phyloP scores from a whole-genome alignment of 2,888 invertebrate genomes.

The Hirtodrosophila histrioides region DNA sequence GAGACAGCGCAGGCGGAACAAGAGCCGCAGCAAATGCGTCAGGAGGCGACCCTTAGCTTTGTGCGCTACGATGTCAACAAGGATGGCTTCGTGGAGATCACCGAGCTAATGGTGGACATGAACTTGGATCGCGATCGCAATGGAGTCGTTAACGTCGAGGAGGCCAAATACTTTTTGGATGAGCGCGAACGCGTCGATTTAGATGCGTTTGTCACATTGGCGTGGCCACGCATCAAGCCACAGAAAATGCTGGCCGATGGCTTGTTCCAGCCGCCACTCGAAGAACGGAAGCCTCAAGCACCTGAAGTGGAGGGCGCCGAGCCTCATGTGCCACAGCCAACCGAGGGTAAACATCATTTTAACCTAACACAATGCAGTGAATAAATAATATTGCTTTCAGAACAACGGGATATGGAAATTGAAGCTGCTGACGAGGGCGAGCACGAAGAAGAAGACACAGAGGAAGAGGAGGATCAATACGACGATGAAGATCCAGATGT shows the following conservation, averaged over 20 bases:
- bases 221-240: conserved; percentile 93
- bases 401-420: conserved; percentile 45
- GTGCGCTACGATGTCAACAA: conserved; percentile 91
- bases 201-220: conserved; percentile 88
- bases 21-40: conserved; percentile 83
- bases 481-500: conserved; percentile 85
- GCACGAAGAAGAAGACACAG: conserved; percentile 63
- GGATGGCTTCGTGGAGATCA: conserved; percentile 89
- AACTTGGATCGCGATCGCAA: conserved; percentile 95
- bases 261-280: conserved; percentile 85
- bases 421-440: neutral
- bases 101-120: conserved; percentile 89
- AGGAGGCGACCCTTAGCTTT: conserved; percentile 91
- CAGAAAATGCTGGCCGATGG: conserved; percentile 91
- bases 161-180: conserved; percentile 90
- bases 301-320: conserved; percentile 40
- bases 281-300: neutral
- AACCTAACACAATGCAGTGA: neutral
- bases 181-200: conserved; percentile 88
- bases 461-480: conserved; percentile 76
- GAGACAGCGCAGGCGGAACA: conserved; percentile 87
- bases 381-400: conserved; percentile 17
- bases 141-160: conserved; percentile 94
- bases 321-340: conserved; percentile 19
- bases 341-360: conserved; percentile 46